Conservation (phyloP, 2,797 vertebrate genomes). For the Siniperca undulata region DNA sequence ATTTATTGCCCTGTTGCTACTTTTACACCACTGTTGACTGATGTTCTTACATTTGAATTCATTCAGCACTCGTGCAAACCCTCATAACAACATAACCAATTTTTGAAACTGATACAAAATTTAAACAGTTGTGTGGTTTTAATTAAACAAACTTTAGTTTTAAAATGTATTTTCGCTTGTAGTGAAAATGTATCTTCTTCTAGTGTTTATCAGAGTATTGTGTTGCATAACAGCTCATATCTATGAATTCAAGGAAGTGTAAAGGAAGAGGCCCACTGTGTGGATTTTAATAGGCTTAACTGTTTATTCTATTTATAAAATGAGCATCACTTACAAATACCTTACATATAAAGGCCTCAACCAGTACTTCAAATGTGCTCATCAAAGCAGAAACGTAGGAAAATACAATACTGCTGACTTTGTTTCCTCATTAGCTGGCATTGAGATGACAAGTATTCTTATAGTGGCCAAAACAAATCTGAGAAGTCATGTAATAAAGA, state of each 20-base stretch:
- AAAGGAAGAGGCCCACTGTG: conserved; percentile 14
- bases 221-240: conserved; percentile 17
- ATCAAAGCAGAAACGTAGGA: background rate
- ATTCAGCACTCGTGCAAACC: background rate
- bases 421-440: background rate
- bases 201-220: background rate
- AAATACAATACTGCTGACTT: background rate
- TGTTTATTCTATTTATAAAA: conserved; percentile 39
- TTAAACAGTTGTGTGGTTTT: background rate
- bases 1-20: background rate
- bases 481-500: conserved; percentile 22
- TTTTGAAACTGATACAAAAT: background rate
- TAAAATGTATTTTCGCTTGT: background rate
- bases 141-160: background rate
- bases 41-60: background rate
- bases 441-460: background rate
- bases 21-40: background rate
- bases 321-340: conserved; percentile 25
- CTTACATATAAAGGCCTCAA: conserved; percentile 25
- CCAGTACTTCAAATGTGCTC: background rate
- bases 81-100: background rate
- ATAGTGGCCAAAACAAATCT: background rate
- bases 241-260: conserved; percentile 37
- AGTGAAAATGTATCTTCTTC: background rate
- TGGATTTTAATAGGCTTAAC: conserved; percentile 3